Base-by-base conservation (phyloP, 2,113 vertebrate species). In the Pandion haliaetus region DNA sequence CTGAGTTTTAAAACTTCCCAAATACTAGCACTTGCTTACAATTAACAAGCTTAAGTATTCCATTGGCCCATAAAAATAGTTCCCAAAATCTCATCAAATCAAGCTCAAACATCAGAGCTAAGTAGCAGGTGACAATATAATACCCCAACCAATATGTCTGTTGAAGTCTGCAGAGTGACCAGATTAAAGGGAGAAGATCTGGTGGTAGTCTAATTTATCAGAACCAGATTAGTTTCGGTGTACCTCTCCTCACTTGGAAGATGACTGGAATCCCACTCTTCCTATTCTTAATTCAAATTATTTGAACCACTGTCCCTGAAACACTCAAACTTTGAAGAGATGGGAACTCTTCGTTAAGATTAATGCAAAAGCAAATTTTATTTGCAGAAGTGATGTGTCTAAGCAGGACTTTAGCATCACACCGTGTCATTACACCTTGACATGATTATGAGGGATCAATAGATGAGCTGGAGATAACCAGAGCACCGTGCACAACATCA, bases 361-460 rank as follows among this genome's bases (percentile, higher is more conserved):
- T 66, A 63, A 54, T 17, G 17, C 13, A 62, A 69, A 92, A 74
- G 5, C 17, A 61, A 47, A 31, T 38, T 59, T 50, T 69, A n/a
- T 50, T 18, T 52, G 40, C 38, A 83, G 38, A 86, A 61, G 23
- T 18, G 21, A 70, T 38, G 8, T 40, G 25, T 74, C 55, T 38
- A 29, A 17, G 50, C 25, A 74, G 50, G 62, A 67, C 47, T 36
- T 57, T 45, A 79, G 38, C 54, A 59, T 14, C 28, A 52, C 71
- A 63, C 4, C 13, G 19, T 4, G 5, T 9, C 28, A 49, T n/a
- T 55, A 44, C 16, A 54, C 11, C 62, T 61, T 45, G 49, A 32
- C 24, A 28, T 0, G 0, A 71, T 6, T 21, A 34, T 7, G 17
- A 76, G 19, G 45, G 54, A 65, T 36, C 42, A 28, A 17, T 0